phyloP scores from a whole-genome alignment of 2,797 vertebrate species.

The Paguma larvata region DNA sequence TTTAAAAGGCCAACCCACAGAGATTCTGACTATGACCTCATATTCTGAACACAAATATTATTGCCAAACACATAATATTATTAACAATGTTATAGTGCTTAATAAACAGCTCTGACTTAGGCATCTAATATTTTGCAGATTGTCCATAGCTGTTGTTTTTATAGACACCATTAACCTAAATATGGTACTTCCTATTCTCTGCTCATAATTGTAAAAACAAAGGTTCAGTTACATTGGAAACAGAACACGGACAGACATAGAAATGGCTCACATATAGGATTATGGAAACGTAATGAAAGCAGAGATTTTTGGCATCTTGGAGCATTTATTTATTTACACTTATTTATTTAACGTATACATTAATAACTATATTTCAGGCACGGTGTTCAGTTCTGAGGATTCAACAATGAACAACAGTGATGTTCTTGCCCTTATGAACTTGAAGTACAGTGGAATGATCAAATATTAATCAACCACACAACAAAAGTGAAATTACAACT shows the following conservation, averaged over 20 bases:
- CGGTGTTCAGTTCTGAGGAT: background rate
- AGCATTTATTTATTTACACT: background rate
- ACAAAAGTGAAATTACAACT: background rate
- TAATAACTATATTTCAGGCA: background rate
- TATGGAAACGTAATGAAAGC: background rate
- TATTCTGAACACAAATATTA: slow-evolving; percentile 38
- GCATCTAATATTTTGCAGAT: background rate
- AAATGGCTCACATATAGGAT: background rate
- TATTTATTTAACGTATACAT: background rate
- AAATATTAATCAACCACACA: background rate
- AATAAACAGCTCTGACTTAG: background rate
- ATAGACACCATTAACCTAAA: background rate
- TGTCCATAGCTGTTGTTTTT: background rate
- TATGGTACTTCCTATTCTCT: background rate
- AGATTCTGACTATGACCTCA: background rate
- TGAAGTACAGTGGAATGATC: background rate
- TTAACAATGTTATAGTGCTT: background rate
- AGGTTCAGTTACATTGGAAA: background rate
- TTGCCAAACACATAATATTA: background rate
- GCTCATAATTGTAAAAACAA: background rate
- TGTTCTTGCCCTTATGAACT: background rate
- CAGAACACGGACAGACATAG: background rate
- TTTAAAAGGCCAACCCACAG: background rate
- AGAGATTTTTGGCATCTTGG: background rate
- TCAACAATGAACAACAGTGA: background rate